Evolutionary conservation across 2,113 vertebrate genomes (phyloP), one percentile per base, ranked within the genome.

Genomic region (Phylloscopus trochiloides): DNA sequence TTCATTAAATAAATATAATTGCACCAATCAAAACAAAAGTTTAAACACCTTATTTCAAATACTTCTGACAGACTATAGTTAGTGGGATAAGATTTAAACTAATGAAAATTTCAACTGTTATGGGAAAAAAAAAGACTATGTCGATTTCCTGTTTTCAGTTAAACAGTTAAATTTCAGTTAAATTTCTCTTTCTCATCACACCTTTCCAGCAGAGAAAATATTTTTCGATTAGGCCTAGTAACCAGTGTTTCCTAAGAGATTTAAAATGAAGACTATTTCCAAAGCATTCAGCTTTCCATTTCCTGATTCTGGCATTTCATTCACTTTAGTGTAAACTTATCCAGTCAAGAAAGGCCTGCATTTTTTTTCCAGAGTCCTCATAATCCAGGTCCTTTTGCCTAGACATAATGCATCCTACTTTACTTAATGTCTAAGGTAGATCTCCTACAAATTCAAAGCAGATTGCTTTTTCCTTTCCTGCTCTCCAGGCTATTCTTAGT

Each of bases 201-300:
- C 54, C 31, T 83, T 82, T 86, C 25, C 59, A 93, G 48, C 15
- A n/a, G 14, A 63, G 59, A 22, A 90, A 88, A 58, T 63, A 55
- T 90, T 77, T 80, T 86, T 82, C 0, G 0, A 55, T 83, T 52
- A 77, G 88, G 50, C 18, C 38, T 66, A 83, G 83, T 73, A 90
- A 92, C 67, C 47, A 86, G 45, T 40, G n/a, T 78, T 95, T 90
- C 68, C 86, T 61, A 80, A 75, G 52, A 96, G 73, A 90, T 55
- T 31, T 50, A 17, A 13, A 40, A 92, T 42, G 48, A 92, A 83
- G 43, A 57, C 25, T 88, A 70, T 92, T 96, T 93, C 65, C 75
- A 70, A 95, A 92, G 48, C 48, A 77, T 93, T 80, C 71, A 85
- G 38, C 26, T 79, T 96, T 93, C 93, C 74, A 71, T 63, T 90